Conservation (phyloP, 2,797 vertebrate species). For the Melopsittacus undulatus region DNA sequence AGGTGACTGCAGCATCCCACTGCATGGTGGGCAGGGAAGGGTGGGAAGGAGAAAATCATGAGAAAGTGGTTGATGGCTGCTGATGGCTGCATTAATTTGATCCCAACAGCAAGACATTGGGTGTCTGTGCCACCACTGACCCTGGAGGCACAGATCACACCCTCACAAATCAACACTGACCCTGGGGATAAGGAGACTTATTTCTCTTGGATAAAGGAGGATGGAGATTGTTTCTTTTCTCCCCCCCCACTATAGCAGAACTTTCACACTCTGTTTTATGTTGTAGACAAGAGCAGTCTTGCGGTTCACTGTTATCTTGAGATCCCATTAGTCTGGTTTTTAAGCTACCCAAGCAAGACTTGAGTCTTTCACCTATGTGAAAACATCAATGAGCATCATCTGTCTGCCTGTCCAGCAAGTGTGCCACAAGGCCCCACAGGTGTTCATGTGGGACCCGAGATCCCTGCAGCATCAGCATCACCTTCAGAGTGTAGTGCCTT, state of each 20-base stretch:
- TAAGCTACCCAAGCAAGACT: not conserved
- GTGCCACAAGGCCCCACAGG: no score
- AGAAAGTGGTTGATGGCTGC: not conserved
- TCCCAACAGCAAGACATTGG: not conserved
- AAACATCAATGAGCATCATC: not conserved
- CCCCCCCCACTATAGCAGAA: not conserved
- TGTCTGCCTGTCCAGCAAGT: rapidly evolving
- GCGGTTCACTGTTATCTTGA: not conserved
- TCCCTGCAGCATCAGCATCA: not conserved
- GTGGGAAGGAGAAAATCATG: not conserved
- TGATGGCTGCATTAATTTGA: not conserved
- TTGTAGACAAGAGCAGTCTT: not conserved
- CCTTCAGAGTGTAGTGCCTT: not conserved
- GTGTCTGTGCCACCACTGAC: not conserved
- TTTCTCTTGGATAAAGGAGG: not conserved
- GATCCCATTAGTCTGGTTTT: not conserved
- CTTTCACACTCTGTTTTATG: not conserved
- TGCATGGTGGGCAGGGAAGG: not conserved
- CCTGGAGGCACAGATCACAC: not conserved
- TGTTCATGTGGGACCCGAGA: rapidly evolving
- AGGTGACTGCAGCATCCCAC: not conserved
- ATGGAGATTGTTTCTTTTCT: not conserved
- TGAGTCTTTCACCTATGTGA: not conserved
- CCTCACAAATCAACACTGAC: not conserved
- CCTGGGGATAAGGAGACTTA: not conserved